These are phyloP conservation scores for Ctenoplectra terminalis DNA, from an alignment of 1,140 invertebrate species.

Conservation along the genomic window DNA sequence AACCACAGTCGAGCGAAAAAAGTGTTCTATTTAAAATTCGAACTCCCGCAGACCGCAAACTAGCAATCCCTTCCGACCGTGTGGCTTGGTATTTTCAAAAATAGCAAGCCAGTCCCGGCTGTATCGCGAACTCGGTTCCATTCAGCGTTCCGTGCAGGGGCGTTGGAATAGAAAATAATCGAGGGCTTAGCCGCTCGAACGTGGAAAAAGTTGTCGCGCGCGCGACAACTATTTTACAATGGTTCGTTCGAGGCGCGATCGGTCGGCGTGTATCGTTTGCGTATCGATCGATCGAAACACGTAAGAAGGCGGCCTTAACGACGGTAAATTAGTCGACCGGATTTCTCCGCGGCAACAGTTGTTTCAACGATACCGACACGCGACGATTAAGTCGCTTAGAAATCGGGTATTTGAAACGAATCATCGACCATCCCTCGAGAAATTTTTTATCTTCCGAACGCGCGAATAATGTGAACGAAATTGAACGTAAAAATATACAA, in stretches of 20 bases:
- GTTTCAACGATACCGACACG: background rate
- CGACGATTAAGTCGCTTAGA: too few relatives aligned
- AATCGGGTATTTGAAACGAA: too few relatives aligned
- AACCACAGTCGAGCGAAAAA: background rate
- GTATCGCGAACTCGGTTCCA: constrained; percentile 12
- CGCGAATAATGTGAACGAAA: background rate
- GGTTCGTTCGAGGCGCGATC: constrained; percentile 1
- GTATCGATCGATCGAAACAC: constrained; percentile 30
- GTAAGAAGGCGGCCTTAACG: background rate
- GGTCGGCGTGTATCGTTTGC: background rate
- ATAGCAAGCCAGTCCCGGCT: constrained; percentile 7
- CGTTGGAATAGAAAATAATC: constrained; percentile 32
- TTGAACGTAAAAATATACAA: too few relatives aligned
- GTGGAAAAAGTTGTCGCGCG: background rate
- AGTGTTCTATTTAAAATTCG: constrained; percentile 23
- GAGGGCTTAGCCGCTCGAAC: constrained; percentile 13
- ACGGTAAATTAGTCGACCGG: background rate
- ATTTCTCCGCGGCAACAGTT: constrained; percentile 13
- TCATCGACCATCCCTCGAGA: too few relatives aligned
- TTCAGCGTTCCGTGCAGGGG: constrained; percentile 8
- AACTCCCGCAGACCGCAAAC: background rate
- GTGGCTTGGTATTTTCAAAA: constrained; percentile 28
- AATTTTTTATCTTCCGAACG: background rate
- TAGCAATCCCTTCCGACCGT: background rate
- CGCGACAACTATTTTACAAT: background rate